These are phyloP conservation scores for Oncorhynchus gorbuscha DNA, from an alignment of 2,113 vertebrate species.

Conservation along the genomic window DNA sequence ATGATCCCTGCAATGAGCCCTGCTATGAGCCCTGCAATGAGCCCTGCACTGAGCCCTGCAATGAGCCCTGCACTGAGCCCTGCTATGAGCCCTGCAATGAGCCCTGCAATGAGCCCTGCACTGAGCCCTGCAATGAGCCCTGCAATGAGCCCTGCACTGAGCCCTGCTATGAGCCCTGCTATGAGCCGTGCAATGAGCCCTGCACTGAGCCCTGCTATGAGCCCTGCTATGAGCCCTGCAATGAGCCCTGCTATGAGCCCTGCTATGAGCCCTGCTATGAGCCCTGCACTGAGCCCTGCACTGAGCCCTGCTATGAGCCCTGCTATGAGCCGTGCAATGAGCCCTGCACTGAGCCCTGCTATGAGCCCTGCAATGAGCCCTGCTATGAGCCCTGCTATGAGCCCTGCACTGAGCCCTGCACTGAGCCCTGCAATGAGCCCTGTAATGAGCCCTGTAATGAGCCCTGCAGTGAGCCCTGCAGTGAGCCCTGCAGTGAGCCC, in stretches of 20 bases:
- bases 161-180: slow-evolving; percentile 48
- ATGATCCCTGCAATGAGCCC: slow-evolving; percentile 55
- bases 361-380: slow-evolving; percentile 37
- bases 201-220: slow-evolving; percentile 35
- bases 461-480: slow-evolving; percentile 36
- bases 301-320: slow-evolving; percentile 54
- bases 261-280: slow-evolving; percentile 47
- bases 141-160: slow-evolving; percentile 46
- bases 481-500: slow-evolving; percentile 54
- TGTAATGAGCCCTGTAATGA: background rate
- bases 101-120: slow-evolving; percentile 47
- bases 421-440: no score
- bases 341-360: slow-evolving; percentile 47
- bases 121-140: slow-evolving; percentile 55
- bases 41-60: slow-evolving; percentile 36
- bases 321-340: slow-evolving; percentile 47
- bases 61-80: slow-evolving; percentile 55
- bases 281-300: slow-evolving; percentile 48
- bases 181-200: slow-evolving; percentile 55
- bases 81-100: slow-evolving; percentile 46
- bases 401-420: no score
- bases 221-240: slow-evolving; percentile 36
- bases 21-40: slow-evolving; percentile 36
- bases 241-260: slow-evolving; percentile 34
- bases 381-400: background rate